A percentile compares a stretch with the other conserved stretches of the same genome.
phyloP scores from a whole-genome alignment of 2,113 vertebrate genomes.

The Ptyas mucosa region DNA sequence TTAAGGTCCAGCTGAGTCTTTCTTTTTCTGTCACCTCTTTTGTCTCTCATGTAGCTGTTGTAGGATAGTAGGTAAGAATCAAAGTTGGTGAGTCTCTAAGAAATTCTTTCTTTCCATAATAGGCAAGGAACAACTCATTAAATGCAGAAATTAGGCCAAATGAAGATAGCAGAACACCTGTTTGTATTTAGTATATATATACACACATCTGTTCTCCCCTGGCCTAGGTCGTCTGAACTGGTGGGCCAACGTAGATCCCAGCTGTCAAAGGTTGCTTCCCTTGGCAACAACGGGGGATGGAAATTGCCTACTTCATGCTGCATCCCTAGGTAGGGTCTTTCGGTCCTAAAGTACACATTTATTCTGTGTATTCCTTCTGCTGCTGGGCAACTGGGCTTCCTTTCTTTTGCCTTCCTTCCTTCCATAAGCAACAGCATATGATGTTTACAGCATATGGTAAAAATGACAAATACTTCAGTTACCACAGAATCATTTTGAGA shows the following conservation, averaged over 20 bases:
- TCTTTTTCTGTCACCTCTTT: not conserved
- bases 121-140: not conserved
- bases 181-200: not conserved
- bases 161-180: not conserved
- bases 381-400: no score
- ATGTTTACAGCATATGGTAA: not conserved
- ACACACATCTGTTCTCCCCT: no score
- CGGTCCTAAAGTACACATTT: not conserved
- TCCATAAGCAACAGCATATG: not conserved
- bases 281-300: constrained; percentile 94
- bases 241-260: constrained; percentile 89
- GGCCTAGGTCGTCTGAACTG: constrained; percentile 90
- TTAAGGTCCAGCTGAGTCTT: no score
- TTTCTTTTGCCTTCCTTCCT: no score
- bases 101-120: not conserved
- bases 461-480: not conserved
- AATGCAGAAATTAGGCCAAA: not conserved
- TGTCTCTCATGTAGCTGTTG: not conserved
- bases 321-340: constrained; percentile 84
- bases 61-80: not conserved
- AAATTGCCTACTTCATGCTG: constrained; percentile 93
- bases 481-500: not conserved
- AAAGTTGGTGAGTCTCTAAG: not conserved
- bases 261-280: constrained; percentile 88
- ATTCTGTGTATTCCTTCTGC: not conserved